These are phyloP conservation scores for Discoglossus pictus DNA, from an alignment of 2,797 vertebrate species.

Conservation along the genomic window DNA sequence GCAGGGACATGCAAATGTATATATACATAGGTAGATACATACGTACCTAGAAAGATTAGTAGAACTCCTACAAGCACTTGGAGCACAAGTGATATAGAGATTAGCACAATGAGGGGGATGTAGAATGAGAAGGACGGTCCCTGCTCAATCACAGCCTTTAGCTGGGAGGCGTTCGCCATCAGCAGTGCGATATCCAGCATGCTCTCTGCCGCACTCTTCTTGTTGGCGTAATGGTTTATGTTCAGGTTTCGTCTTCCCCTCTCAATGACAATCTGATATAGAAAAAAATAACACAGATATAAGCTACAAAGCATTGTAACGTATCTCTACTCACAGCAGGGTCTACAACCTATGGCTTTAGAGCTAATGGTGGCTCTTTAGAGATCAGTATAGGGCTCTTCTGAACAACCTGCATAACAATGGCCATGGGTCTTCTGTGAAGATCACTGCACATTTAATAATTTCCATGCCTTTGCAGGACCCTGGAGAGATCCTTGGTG, in stretches of 20 bases:
- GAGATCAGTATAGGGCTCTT: too few species aligned
- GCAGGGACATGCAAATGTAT: too few species aligned
- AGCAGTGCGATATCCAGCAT: conserved; percentile 96
- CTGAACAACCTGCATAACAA: too few species aligned
- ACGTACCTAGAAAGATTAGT: conserved; percentile 91
- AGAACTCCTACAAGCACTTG: conserved; percentile 88
- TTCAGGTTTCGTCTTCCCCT: conserved; percentile 73
- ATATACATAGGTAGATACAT: conserved; percentile 15
- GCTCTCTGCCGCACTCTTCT: conserved; percentile 95
- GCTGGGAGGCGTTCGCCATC: conserved; percentile 96
- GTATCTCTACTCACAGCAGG: too few species aligned
- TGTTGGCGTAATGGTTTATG: conserved; percentile 95
- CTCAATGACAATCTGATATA: neutral
- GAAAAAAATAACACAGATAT: neutral
- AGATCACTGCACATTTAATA: too few species aligned
- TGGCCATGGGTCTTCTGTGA: too few species aligned
- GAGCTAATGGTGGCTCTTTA: too few species aligned
- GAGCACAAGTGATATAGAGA: conserved; percentile 85
- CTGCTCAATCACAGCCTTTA: conserved; percentile 89
- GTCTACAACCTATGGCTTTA: too few species aligned
- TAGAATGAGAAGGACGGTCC: conserved; percentile 81
- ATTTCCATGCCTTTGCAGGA: too few species aligned
- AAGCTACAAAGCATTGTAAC: too few species aligned
- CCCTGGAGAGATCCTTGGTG: too few species aligned
- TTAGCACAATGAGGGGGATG: conserved; percentile 79